Evolutionary conservation across 2,888 invertebrate species (phyloP).

Genomic region (Morpho deidamia): DNA sequence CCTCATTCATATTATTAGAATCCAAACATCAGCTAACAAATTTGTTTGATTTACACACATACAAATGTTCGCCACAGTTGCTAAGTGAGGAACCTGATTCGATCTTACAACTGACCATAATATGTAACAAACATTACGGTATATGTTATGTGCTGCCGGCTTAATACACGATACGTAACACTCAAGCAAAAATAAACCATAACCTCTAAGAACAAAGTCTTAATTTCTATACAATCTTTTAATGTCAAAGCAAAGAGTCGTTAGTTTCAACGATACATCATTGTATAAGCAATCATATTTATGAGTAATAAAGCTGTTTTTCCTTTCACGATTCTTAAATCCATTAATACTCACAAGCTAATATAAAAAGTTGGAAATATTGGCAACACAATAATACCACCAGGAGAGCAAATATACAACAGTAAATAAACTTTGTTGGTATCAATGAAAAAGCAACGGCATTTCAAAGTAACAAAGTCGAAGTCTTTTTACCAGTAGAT

Average conservation of each 20-base stretch:
- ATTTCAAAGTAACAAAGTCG: neutral
- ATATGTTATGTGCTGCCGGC: conserved; percentile 3
- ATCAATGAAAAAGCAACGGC: neutral
- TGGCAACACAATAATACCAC: neutral
- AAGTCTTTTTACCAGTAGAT: neutral
- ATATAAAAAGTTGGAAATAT: neutral
- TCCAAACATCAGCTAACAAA: conserved; percentile 31
- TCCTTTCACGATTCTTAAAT: neutral
- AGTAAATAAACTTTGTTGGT: neutral
- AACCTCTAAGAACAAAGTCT: neutral
- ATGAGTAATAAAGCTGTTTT: neutral
- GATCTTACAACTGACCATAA: conserved; percentile 17
- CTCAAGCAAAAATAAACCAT: neutral
- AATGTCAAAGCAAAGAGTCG: neutral
- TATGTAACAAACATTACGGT: conserved; percentile 17
- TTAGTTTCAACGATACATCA: neutral
- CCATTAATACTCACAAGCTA: neutral
- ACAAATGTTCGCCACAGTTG: conserved; percentile 2
- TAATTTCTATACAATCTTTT: neutral
- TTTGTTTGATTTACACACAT: conserved; percentile 1
- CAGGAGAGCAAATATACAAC: neutral
- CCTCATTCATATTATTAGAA: neutral
- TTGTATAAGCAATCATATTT: neutral
- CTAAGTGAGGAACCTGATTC: conserved; percentile 15
- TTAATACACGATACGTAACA: neutral